Percentiles rank a stretch among this genome's conserved stretches.
phyloP scores from a whole-genome alignment of 2,113 vertebrate species.

The Siniperca knerii region DNA sequence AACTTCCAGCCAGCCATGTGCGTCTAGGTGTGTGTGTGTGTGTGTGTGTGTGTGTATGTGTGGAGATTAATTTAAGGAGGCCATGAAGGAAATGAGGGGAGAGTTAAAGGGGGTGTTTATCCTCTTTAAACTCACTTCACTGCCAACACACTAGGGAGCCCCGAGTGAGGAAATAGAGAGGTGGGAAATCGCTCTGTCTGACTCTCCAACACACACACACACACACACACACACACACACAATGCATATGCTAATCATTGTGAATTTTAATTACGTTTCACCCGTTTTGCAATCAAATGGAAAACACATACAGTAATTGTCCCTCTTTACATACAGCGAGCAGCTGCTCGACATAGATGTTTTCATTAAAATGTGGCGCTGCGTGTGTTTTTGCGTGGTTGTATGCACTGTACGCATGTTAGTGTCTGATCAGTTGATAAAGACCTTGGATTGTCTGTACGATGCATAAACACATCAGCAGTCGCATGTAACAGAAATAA shows the following conservation, averaged over 20 bases:
- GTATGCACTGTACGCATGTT: constrained; percentile 14
- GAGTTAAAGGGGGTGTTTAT: constrained; percentile 79
- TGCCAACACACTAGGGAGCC: constrained; percentile 65
- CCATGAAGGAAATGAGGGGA: constrained; percentile 89
- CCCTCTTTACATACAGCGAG: constrained; percentile 44
- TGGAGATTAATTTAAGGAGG: constrained; percentile 87
- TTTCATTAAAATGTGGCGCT: constrained; percentile 55
- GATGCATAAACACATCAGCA: constrained; percentile 38
- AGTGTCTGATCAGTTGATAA: constrained; percentile 51
- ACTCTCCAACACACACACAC: constrained; percentile 40
- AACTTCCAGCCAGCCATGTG: constrained; percentile 90
- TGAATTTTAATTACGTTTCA: constrained; percentile 70
- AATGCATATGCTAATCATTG: constrained; percentile 64
- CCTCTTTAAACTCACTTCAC: constrained; percentile 77
- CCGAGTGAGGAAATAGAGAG: constrained; percentile 57
- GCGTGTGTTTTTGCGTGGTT: constrained; percentile 25
- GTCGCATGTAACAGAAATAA: constrained; percentile 9
- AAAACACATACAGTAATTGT: constrained; percentile 73
- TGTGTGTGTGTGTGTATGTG: constrained; percentile 38
- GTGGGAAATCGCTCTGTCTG: constrained; percentile 12
- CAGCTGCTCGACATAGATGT: constrained; percentile 62
- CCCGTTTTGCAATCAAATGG: constrained; percentile 58
- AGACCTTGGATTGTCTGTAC: constrained; percentile 18
- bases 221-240: constrained; percentile 34
- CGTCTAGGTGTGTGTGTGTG: constrained; percentile 65